Evolutionary conservation across 2,888 invertebrate species (phyloP).

Genomic region (Megalurothrips usitatus): DNA sequence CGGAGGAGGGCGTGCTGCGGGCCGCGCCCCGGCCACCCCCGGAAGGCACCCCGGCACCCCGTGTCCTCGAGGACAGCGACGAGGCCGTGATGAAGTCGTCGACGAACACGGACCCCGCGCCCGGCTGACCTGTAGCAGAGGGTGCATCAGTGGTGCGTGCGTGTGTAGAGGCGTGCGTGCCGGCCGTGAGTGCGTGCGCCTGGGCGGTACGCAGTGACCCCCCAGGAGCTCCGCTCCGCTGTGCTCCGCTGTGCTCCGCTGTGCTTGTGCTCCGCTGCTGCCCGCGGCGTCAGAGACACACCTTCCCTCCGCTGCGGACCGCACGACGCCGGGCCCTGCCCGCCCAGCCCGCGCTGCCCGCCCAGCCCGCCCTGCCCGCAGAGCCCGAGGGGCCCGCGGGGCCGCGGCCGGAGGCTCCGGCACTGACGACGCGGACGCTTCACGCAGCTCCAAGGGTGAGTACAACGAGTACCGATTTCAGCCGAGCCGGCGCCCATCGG

Average conservation of each 20-base stretch:
- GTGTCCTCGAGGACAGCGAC: neutral
- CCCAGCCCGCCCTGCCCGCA: neutral
- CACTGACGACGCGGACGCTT: no score
- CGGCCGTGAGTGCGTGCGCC: neutral
- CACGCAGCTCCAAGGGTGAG: neutral
- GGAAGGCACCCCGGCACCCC: neutral
- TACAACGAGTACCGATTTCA: neutral
- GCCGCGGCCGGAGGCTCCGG: no score
- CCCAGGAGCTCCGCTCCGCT: no score
- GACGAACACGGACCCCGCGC: neutral
- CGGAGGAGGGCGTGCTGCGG: neutral
- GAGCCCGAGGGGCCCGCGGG: neutral
- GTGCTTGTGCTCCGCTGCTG: no score
- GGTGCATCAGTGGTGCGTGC: neutral
- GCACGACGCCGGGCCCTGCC: neutral
- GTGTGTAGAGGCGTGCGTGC: neutral
- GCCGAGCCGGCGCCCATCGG: neutral
- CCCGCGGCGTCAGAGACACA: neutral
- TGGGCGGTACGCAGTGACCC: neutral
- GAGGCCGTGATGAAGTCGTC: neutral
- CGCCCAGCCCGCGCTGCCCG: neutral
- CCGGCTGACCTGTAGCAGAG: neutral
- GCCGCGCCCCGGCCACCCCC: constrained; percentile 1
- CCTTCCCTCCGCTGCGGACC: neutral
- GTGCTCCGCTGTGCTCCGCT: no score